phyloP scores from a whole-genome alignment of 2,797 vertebrate genomes.

The Halcyon smyrnensis region DNA sequence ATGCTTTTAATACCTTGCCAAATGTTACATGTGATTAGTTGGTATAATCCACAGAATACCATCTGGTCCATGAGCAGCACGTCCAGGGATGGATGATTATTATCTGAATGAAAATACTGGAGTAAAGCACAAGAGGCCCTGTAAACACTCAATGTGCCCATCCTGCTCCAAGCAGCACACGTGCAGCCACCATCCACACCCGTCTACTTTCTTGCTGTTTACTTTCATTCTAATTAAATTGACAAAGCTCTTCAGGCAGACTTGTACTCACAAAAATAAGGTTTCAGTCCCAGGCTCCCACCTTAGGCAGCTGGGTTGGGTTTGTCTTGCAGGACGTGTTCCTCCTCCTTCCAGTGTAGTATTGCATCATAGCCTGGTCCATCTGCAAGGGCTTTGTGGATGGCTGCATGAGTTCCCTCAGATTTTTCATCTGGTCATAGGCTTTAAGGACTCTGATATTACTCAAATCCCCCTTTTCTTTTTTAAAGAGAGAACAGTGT shows the following conservation, averaged over 20 bases:
- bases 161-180: neutral
- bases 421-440: neutral
- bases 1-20: conserved; percentile 57
- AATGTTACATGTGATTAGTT: conserved; percentile 7
- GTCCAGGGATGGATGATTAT: neutral
- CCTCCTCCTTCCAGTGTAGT: neutral
- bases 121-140: neutral
- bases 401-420: rapidly evolving
- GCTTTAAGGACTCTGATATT: neutral
- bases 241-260: neutral
- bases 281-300: neutral
- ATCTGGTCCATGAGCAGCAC: neutral
- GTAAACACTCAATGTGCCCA: neutral
- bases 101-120: neutral
- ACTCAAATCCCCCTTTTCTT: neutral
- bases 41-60: neutral
- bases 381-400: neutral
- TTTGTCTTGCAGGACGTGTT: neutral
- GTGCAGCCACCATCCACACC: rapidly evolving
- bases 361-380: neutral
- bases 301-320: neutral
- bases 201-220: neutral
- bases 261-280: neutral
- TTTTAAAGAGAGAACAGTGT: neutral
- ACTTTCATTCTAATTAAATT: conserved; percentile 38